These are phyloP conservation scores for Porites divaricata DNA, from an alignment of 92 coral and sea anemone genomes.

Conservation along the genomic window DNA sequence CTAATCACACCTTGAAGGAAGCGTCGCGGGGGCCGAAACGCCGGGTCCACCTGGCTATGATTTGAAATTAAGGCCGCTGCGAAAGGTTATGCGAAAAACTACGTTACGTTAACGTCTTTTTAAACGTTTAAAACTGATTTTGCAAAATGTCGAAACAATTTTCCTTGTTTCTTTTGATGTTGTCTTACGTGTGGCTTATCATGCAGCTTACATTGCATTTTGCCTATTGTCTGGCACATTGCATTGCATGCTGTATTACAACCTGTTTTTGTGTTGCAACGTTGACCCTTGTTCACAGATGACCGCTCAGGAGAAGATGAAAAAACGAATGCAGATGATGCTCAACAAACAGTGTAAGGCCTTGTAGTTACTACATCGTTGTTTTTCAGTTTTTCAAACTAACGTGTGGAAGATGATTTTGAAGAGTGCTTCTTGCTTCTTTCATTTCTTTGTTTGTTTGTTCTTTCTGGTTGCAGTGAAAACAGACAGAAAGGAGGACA, in stretches of 20 bases:
- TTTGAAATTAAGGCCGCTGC: too few relatives aligned
- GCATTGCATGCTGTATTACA: background rate
- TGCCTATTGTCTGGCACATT: background rate
- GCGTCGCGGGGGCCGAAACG: too few relatives aligned
- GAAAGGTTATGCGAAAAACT: too few relatives aligned
- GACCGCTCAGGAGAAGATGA: conserved; percentile 89
- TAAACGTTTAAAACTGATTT: too few relatives aligned
- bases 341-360: conserved; percentile 90
- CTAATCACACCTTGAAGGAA: too few relatives aligned
- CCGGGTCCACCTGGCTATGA: too few relatives aligned
- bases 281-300: conserved; percentile 44
- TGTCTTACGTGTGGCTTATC: background rate
- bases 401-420: background rate
- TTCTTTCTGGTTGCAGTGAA: conserved; percentile 57
- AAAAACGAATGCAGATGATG: conserved; percentile 94
- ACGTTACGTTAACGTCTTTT: too few relatives aligned
- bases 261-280: background rate
- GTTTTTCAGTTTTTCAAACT: background rate
- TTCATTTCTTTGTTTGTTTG: background rate
- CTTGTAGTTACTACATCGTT: background rate
- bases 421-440: background rate
- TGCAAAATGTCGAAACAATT: too few relatives aligned
- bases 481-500: conserved; percentile 91
- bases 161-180: too few relatives aligned
- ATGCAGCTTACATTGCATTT: background rate